A percentile compares a stretch with the other conserved stretches of the same genome.
Evolutionary conservation across 1,140 invertebrate genomes (phyloP).

Genomic region (Zaprionus africanus): DNA sequence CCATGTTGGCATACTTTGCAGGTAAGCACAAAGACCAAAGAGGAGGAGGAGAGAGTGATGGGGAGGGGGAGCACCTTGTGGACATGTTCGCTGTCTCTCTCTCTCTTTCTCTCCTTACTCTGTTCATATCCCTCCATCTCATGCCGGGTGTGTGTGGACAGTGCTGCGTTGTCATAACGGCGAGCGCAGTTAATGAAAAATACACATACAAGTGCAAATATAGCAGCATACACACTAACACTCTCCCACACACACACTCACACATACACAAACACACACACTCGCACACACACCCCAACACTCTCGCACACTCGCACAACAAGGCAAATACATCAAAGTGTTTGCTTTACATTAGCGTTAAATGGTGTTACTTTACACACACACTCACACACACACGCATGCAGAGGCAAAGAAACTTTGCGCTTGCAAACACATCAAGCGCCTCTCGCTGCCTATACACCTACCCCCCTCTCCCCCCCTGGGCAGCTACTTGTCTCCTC

Average conservation of each 20-base stretch:
- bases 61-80: neutral
- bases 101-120: neutral
- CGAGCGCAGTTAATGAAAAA: slow-evolving; percentile 75
- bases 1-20: slow-evolving; percentile 97
- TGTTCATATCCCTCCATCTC: neutral
- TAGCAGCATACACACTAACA: slow-evolving; percentile 43
- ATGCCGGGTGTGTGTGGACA: slow-evolving; percentile 27
- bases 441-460: too few species aligned
- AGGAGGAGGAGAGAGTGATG: neutral
- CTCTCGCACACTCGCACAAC: slow-evolving; percentile 46
- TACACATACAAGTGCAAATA: slow-evolving; percentile 68
- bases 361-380: slow-evolving; percentile 76
- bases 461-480: neutral
- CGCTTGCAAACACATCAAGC: slow-evolving; percentile 55
- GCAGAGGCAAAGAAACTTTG: slow-evolving; percentile 51
- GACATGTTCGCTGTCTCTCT: slow-evolving; percentile 9
- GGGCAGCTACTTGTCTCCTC: slow-evolving; percentile 3
- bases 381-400: slow-evolving; percentile 37
- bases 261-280: slow-evolving; percentile 40
- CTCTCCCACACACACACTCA: slow-evolving; percentile 37
- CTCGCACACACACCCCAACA: slow-evolving; percentile 26
- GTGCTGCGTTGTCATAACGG: slow-evolving; percentile 58
- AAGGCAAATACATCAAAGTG: slow-evolving; percentile 79
- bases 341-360: slow-evolving; percentile 81
- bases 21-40: slow-evolving; percentile 87